Conservation (phyloP, 2,113 vertebrate species). For the Mustela lutreola region DNA sequence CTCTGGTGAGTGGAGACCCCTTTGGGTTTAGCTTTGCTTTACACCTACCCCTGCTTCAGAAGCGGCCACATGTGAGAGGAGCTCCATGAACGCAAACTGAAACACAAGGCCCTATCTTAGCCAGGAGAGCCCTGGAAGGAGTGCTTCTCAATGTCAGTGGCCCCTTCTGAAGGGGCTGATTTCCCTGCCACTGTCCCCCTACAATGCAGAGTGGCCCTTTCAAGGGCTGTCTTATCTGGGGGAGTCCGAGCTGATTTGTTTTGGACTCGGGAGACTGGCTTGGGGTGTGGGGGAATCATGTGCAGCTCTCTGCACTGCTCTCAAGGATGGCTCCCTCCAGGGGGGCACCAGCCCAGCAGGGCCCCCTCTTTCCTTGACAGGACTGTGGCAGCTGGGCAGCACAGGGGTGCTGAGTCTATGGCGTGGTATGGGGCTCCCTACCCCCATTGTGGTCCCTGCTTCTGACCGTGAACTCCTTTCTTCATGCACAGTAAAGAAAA, state of each 20-base stretch:
- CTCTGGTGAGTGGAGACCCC: neutral
- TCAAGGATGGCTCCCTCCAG: neutral
- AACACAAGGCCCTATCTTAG: neutral
- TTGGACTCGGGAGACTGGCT: neutral
- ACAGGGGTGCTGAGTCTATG: neutral
- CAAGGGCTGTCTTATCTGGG: neutral
- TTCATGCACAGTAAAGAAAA: neutral
- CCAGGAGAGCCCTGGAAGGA: neutral
- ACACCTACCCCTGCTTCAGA: neutral
- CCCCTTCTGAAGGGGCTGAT: too few species aligned
- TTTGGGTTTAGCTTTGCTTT: neutral
- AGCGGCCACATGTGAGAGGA: neutral
- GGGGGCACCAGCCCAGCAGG: fast-evolving
- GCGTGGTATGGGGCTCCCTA: neutral
- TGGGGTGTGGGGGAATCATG: neutral
- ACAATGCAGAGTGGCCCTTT: neutral
- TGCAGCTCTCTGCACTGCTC: neutral
- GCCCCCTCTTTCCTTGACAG: neutral
- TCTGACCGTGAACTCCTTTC: neutral
- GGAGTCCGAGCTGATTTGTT: neutral
- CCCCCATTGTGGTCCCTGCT: too few species aligned
- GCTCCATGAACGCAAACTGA: neutral
- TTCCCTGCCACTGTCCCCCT: neutral
- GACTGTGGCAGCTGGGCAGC: neutral
- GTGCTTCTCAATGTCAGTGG: neutral